Conservation (phyloP, 2,113 vertebrate genomes). For the Chloroceryle aenea region DNA sequence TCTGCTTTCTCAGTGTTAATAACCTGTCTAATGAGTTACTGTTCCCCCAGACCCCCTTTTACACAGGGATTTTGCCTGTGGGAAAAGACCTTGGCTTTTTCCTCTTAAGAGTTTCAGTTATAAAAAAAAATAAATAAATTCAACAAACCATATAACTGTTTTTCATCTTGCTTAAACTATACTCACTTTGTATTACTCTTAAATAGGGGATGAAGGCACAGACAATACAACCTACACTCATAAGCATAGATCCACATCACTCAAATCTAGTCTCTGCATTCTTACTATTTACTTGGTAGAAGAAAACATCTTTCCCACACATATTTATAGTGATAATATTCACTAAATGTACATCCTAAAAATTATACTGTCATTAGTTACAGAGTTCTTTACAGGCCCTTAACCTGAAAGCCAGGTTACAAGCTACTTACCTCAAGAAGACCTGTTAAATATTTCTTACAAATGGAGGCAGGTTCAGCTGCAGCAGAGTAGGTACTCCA, state of each 20-base stretch:
- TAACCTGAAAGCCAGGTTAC: not conserved
- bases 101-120: not conserved
- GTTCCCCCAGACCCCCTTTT: not conserved
- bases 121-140: not conserved
- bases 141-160: not conserved
- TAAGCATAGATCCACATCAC: not conserved
- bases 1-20: not conserved
- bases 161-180: not conserved
- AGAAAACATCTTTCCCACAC: not conserved
- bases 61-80: not conserved
- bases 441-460: constrained; percentile 88
- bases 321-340: not conserved
- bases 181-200: not conserved
- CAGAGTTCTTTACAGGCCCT: not conserved
- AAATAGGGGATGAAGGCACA: not conserved
- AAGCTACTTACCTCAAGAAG: constrained; percentile 86
- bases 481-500: constrained; percentile 87
- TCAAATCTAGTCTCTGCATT: not conserved
- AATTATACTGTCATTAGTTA: not conserved
- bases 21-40: not conserved
- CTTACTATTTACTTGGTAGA: not conserved
- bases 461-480: constrained; percentile 80
- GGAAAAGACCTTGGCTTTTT: not conserved
- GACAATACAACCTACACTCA: not conserved
- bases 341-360: not conserved